phyloP scores from a whole-genome alignment of 37 sponge, comb jelly and placozoan species.

The Lycopodina hypogea region DNA sequence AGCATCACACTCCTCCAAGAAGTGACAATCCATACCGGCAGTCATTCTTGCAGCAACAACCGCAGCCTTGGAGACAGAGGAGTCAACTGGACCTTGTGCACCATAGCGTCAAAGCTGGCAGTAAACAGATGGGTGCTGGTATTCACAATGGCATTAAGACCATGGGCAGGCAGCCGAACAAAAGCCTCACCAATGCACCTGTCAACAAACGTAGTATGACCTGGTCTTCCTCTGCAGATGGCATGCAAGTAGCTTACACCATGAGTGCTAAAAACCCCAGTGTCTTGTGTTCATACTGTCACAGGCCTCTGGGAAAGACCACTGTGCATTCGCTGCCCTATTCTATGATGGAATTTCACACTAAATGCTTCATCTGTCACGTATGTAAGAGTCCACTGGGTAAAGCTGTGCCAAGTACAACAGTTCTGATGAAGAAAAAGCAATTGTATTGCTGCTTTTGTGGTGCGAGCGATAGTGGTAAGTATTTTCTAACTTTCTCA shows the following conservation, averaged over 20 bases:
- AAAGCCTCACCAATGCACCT: background rate
- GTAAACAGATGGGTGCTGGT: background rate
- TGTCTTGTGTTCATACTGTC: slow-evolving; percentile 52
- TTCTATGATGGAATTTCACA: slow-evolving; percentile 44
- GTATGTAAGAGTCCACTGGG: slow-evolving; percentile 49
- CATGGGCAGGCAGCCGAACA: background rate
- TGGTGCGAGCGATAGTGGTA: slow-evolving; percentile 45
- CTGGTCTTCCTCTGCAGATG: background rate
- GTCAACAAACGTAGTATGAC: background rate
- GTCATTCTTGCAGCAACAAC: background rate
- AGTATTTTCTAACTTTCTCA: too few relatives aligned
- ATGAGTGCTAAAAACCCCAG: background rate
- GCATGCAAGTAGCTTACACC: slow-evolving; percentile 12
- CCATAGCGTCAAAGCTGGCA: background rate
- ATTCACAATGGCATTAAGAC: background rate
- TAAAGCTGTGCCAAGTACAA: slow-evolving; percentile 8
- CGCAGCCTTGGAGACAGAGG: background rate
- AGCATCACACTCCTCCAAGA: too few relatives aligned
- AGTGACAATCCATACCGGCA: background rate
- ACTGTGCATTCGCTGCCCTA: slow-evolving; percentile 49
- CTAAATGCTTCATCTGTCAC: slow-evolving; percentile 52
- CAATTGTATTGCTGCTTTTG: slow-evolving; percentile 56
- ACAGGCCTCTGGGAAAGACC: slow-evolving; percentile 32
- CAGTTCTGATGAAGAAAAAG: slow-evolving; percentile 26
- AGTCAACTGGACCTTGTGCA: background rate